Base-by-base conservation (phyloP, 2,113 vertebrate genomes). In the Pomatorhinus ruficollis region DNA sequence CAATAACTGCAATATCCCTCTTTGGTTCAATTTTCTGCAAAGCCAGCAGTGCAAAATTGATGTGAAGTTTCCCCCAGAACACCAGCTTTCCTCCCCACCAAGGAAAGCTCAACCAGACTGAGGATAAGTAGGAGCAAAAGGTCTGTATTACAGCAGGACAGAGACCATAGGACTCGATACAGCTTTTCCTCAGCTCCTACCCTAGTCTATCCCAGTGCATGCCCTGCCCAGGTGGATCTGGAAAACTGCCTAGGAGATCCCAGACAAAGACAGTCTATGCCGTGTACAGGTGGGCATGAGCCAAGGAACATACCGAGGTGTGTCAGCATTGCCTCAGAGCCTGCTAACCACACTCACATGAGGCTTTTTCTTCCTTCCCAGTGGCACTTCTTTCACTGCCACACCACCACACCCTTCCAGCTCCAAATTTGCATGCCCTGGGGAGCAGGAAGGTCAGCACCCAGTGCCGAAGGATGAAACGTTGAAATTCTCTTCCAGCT, bases 241-340 rank as follows among this genome's bases (percentile, higher is more conserved):
- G 25, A 90, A 69, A 77, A 49, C 12, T 14, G 10, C 37, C 40
- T 17, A 35, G 23, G 25, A 56, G 16, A 60, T 82, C n/a, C 37
- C 40, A 74, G 53, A 31, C 35, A 50, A 74, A 88, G 59, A 9
- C 0, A 74, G 15, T 11, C 49, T 45, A 1, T 28, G 21, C 35
- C 15, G 0, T 17, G 14, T 39, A 25, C 7, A 1, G 11, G 4
- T 25, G 56, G 28, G 31, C 21, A 45, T 1, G 3, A 89, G 40
- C 12, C 69, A 89, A 65, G 49, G 64, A 63, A 6, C 35, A 52
- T 31, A 74, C 8, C 4, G 16, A 61, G 39, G 61, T 60, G 40
- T 23, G 68, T 35, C 74, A 74, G 28, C 66, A 20, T 15, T 54
- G 52, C 75, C 50, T 50, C 78, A 25, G 47, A 82, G 33, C 27